A percentile compares a stretch with the other conserved stretches of the same genome.
Conservation (phyloP, 2,797 vertebrate genomes). For the Sebastes paucispinis region DNA sequence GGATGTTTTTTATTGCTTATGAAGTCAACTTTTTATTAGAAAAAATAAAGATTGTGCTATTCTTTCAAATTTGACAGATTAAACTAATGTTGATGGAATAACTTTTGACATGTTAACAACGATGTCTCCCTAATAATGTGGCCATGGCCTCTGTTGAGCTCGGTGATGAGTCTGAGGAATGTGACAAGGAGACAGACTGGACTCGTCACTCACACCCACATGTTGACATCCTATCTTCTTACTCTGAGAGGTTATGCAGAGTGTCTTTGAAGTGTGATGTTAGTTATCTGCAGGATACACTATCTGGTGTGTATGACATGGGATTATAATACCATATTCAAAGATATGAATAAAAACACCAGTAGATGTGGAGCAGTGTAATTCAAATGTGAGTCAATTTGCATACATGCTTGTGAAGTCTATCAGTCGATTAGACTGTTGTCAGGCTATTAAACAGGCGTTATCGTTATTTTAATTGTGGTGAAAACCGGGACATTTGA, state of each 20-base stretch:
- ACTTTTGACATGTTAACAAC: not conserved
- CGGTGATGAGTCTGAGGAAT: slow-evolving; percentile 44
- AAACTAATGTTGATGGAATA: not conserved
- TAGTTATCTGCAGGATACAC: slow-evolving; percentile 11
- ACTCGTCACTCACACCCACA: slow-evolving; percentile 29
- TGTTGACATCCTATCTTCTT: slow-evolving; percentile 33
- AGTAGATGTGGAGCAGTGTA: not conserved
- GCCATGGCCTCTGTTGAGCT: not conserved
- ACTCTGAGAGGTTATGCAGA: slow-evolving; percentile 23
- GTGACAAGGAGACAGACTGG: slow-evolving; percentile 9
- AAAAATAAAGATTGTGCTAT: not conserved
- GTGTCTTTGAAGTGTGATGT: slow-evolving; percentile 44
- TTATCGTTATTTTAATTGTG: too few relatives aligned
- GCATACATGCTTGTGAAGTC: not conserved
- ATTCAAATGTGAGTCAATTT: not conserved
- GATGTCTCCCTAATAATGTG: not conserved
- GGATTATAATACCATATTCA: slow-evolving; percentile 16
- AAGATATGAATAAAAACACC: not conserved
- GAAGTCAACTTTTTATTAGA: not conserved
- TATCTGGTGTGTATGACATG: slow-evolving; percentile 28
- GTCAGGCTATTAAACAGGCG: too few relatives aligned
- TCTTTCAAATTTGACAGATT: not conserved
- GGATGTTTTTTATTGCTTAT: not conserved
- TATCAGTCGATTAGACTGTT: too few relatives aligned
- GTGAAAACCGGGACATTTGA: too few relatives aligned